Evolutionary conservation across 2,113 vertebrate genomes (phyloP).

Genomic region (Leucopsar rothschildi): DNA sequence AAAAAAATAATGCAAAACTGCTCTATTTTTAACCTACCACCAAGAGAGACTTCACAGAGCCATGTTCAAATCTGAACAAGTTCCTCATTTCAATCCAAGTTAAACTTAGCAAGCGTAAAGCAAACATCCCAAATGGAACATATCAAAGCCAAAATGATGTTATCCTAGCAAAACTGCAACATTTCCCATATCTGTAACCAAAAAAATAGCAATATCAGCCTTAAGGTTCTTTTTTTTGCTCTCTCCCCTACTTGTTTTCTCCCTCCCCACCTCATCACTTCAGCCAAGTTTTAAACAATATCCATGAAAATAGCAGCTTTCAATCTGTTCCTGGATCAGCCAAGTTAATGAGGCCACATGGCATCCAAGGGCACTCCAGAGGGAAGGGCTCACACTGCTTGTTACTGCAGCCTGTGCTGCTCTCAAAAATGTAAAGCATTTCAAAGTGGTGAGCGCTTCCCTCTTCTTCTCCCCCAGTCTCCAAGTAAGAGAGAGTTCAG

Average conservation of each 20-base stretch:
- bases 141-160: conserved; percentile 17
- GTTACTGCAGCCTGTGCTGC: not conserved
- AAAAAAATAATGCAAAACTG: not conserved
- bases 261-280: not conserved
- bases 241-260: not conserved
- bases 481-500: not conserved
- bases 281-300: conserved; percentile 36
- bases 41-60: not conserved
- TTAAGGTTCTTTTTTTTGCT: not conserved
- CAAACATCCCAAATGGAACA: conserved; percentile 4
- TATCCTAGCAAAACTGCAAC: conserved; percentile 1
- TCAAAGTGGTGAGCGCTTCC: not conserved
- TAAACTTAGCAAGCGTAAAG: conserved; percentile 21
- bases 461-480: not conserved
- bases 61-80: not conserved
- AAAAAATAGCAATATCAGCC: not conserved
- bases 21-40: conserved; percentile 33
- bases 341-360: conserved; percentile 1
- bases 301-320: conserved; percentile 12
- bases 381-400: not conserved
- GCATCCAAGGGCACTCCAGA: not conserved
- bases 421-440: not conserved
- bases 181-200: not conserved
- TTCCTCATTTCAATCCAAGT: conserved; percentile 42
- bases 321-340: conserved; percentile 5